Percentiles rank a stretch among this genome's conserved stretches.
phyloP scores from a whole-genome alignment of 2,888 invertebrate species.

The Physocephala rufipes region DNA sequence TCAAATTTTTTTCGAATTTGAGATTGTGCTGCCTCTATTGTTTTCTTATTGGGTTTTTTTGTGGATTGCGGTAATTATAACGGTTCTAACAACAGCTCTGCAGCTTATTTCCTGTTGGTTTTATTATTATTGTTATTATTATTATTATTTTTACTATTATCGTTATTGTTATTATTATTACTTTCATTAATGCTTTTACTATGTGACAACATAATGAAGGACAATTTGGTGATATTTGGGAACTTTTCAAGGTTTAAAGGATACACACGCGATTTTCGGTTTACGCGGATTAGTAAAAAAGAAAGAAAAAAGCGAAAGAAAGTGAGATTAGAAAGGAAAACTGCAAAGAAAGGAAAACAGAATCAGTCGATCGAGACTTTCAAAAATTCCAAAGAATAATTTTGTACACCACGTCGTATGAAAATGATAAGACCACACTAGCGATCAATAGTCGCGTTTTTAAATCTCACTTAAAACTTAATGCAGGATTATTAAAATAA shows the following conservation, averaged over 20 bases:
- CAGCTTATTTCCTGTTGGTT: background rate
- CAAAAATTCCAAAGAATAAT: conserved; percentile 14
- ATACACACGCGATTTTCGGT: conserved; percentile 16
- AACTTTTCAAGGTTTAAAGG: background rate
- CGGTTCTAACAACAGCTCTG: background rate
- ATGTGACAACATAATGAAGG: too few species aligned
- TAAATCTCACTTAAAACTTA: too few species aligned
- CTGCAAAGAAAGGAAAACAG: conserved; percentile 10
- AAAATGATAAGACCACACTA: too few species aligned
- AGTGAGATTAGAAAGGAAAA: background rate
- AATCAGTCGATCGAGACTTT: too few species aligned
- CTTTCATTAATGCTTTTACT: background rate
- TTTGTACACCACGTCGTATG: conserved; percentile 1
- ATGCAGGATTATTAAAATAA: too few species aligned
- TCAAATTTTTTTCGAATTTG: background rate
- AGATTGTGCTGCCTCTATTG: too few species aligned
- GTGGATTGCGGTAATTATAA: background rate
- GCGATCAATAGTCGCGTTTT: too few species aligned
- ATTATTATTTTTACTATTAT: background rate
- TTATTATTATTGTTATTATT: conserved; percentile 10
- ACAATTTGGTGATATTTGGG: background rate
- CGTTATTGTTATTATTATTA: background rate
- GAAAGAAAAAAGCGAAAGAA: too few species aligned
- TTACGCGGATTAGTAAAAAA: too few species aligned
- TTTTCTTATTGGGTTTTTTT: too few species aligned